Evolutionary conservation across 2,797 vertebrate genomes (phyloP).

Genomic region (Mormyrops attenuatus): DNA sequence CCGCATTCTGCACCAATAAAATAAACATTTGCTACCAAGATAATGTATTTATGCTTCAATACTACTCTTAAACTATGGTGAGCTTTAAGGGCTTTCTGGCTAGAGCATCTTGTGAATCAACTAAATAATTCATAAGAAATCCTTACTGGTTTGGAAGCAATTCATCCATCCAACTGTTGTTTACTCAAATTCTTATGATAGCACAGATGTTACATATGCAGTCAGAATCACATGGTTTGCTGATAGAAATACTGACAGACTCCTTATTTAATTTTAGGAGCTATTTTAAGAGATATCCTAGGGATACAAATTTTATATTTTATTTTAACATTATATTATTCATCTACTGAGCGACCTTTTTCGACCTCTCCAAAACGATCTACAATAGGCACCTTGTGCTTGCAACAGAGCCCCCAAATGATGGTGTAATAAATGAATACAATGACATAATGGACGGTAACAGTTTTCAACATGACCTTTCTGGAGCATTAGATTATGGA

Average conservation of each 20-base stretch:
- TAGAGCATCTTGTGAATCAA: background rate
- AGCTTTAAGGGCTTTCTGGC: background rate
- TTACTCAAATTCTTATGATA: conserved; percentile 10
- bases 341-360: background rate
- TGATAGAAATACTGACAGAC: background rate
- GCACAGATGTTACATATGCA: conserved; percentile 4
- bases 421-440: background rate
- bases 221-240: background rate
- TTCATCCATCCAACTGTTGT: conserved; percentile 13
- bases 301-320: background rate
- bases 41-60: background rate
- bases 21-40: background rate
- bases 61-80: background rate
- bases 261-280: background rate
- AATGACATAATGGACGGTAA: background rate
- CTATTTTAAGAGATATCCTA: background rate
- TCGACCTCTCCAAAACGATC: background rate
- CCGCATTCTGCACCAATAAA: background rate
- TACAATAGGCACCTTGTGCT: background rate
- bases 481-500: background rate
- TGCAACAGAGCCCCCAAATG: background rate
- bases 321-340: background rate
- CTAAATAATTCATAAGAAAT: conserved; percentile 2
- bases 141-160: conserved; percentile 3
- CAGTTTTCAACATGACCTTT: background rate